Base-by-base conservation (phyloP, 2,113 vertebrate genomes). In the Forbesichthys papilliferus region DNA sequence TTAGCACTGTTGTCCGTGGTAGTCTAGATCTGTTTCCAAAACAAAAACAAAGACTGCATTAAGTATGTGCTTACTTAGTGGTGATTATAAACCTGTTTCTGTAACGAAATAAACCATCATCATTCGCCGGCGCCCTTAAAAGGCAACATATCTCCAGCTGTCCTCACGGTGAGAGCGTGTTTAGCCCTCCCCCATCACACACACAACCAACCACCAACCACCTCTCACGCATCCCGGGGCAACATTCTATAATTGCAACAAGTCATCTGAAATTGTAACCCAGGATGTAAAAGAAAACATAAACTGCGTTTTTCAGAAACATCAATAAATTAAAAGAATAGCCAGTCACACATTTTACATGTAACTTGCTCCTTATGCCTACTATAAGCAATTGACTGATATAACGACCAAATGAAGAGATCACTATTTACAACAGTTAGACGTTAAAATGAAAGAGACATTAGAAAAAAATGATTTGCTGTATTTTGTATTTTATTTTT, bases 301-400 rank as follows among this genome's bases (percentile, higher is more conserved):
- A 93, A 93, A 90, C 90, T 88, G 82, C 90, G 83, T 93, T 95
- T 94, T 92, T 92, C 89, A 87, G 92, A 93, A 92, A 95, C 94
- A 95, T 93, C 91, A 94, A 94, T 94, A 95, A 95, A 51, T n/a
- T n/a, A 54, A n/a, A 54, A n/a, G 7, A 94, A 93, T 94, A 93
- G 93, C 90, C 90, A 78, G 94, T 94, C 92, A 94, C 7, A 42
- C 36, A 42, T 42, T 42, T 42, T 6, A 42, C 36, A 8, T 42
- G 4, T 42, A 42, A 42, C 36, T 42, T 42, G 36, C 5, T 5
- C 36, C 36, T 42, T 6, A 8, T 4, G 36, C 36, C 36, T 42
- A 42, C 36, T 27, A 27, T 20, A 20, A 20, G 27, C 27, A 27
- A 27, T 27, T 27, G 27, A 27, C 27, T 27, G 27, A 27, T 27